Base-by-base conservation (phyloP, 2,888 invertebrate genomes). In the Platerodrilus igneus region DNA sequence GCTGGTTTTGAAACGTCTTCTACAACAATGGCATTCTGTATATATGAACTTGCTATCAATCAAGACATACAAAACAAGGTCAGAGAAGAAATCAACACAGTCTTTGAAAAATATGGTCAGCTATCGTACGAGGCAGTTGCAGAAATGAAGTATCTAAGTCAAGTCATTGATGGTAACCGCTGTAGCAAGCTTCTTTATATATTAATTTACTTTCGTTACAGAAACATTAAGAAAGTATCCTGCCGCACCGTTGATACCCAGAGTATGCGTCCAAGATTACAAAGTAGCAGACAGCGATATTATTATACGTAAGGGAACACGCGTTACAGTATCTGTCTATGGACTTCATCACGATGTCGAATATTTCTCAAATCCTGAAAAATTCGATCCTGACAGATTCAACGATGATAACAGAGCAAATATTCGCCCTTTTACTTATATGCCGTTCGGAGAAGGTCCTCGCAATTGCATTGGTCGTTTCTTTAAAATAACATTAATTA, bases 341-440 rank as follows among this genome's bases (percentile, higher is more conserved):
- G 53, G 51, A 15, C 43, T 65, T 25, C 66, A 66, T 36, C 50
- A 53, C 10, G 62, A 63, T 43, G 53, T 58, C 3, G 47, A 56
- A 15, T 55, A 58, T 30, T 64, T 55, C 28, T 72, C 75, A 0
- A 69, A 80, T 2, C 81, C 81, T 0, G 69, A 75, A 1, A 67
- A 67, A 15, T 79, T 78, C 41, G 70, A 72, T 25, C 79, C 79
- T 0, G 75, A 77, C 10, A 67, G 79, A 39, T 79, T 78, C 58
- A 56, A 69, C 0, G 62, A 67, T 3, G 70, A 72, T 25, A 69
- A 70, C 9, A 74, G 73, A 41, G 65, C 69, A n/a, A n/a, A n/a
- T n/a, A n/a, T n/a, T n/a, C n/a, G n/a, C n/a, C n/a, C n/a, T n/a
- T n/a, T n/a, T n/a, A n/a, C n/a, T n/a, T n/a, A n/a, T n/a, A n/a